These are phyloP conservation scores for Pentamera pediparva DNA, from an alignment of 53 echinoderm and acorn worm genomes.

Conservation along the genomic window DNA sequence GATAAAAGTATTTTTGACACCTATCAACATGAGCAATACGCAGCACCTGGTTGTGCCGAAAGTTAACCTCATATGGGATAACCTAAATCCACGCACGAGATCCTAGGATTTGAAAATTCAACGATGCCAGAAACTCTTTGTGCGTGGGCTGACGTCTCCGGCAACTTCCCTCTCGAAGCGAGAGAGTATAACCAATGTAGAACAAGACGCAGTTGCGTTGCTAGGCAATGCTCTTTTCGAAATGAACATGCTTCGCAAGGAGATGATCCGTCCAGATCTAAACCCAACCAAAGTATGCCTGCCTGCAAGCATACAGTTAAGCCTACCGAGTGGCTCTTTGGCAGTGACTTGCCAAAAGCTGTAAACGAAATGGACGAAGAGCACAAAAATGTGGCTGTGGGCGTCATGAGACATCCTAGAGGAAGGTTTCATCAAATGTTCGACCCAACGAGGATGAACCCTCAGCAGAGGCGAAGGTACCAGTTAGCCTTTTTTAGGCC, in stretches of 20 bases:
- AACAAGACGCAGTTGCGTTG: neutral
- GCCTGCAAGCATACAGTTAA: neutral
- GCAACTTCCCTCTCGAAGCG: neutral
- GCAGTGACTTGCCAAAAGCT: neutral
- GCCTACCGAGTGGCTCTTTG: neutral
- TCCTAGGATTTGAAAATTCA: neutral
- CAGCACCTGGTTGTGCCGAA: neutral
- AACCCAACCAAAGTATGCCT: neutral
- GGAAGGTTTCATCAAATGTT: neutral
- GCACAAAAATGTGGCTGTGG: slow-evolving; percentile 1
- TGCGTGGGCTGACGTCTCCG: neutral
- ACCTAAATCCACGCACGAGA: neutral
- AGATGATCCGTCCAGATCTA: neutral
- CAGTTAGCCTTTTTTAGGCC: no score
- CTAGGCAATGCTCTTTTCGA: neutral
- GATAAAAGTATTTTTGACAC: neutral
- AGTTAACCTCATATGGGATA: neutral
- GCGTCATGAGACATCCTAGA: neutral
- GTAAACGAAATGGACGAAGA: neutral
- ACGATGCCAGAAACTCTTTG: neutral
- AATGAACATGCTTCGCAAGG: neutral
- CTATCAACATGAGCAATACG: neutral
- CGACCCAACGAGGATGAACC: neutral
- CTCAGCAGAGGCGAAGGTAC: neutral
- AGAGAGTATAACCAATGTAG: no score